Evolutionary conservation across 2,888 invertebrate species (phyloP), one percentile per base, ranked within the genome.

Genomic region (Ormia ochracea): DNA sequence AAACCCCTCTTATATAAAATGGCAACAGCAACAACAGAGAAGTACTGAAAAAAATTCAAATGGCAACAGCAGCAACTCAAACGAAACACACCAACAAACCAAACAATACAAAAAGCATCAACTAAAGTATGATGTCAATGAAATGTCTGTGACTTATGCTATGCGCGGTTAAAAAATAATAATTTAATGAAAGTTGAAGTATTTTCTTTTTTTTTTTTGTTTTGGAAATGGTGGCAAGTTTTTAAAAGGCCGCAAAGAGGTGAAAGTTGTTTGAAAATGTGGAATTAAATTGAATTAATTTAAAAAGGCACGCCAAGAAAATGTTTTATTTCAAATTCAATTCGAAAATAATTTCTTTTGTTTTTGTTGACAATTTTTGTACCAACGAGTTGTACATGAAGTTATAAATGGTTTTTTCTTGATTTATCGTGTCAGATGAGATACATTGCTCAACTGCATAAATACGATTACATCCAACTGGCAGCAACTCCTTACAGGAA

Each of bases 121-220:
- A 31, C 48, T 66, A 36, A 72, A 66, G 38, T 76, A 72, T 63
- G 48, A 76, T 80, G 80, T 72, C 76, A 80, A 72, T 80, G 76
- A 73, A 80, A 73, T 68, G 80, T 80, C 76, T 61, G 23, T 76
- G 80, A 76, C 80, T 76, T 76, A 63, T 76, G 61, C 36, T 50
- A 43, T 68, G 68, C 43, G 72, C 68, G 56, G 48, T 68, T 61
- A 38, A 33, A 72, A 75, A 56, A 54, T 76, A 63, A 61, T 56
- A 68, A 63, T 70, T 66, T 61, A 76, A 72, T 68, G 54, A 61
- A 61, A 69, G 45, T 56, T 45, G 14, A 0, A 48, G 65, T 3
- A n/a, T n/a, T n/a, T n/a, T 38, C 36, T 72, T 28, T 26, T 9
- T 17, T 36, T 58, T 36, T 7, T 31, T 38, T 14, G 9, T 31